These are phyloP conservation scores for Phoeniculus purpureus DNA, from an alignment of 2,797 vertebrate species.

Conservation along the genomic window DNA sequence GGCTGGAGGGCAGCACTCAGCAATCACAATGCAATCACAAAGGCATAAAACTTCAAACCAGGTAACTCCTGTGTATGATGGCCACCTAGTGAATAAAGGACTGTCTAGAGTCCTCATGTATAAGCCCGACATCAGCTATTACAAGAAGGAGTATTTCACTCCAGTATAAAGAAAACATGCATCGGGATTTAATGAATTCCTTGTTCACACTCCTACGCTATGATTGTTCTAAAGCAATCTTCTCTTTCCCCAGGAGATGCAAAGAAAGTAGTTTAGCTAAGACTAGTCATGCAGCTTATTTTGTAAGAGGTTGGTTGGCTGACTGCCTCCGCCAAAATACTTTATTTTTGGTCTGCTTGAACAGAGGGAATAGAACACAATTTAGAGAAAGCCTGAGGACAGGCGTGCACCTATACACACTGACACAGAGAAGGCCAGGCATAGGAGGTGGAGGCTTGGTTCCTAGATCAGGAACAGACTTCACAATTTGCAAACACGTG, in stretches of 20 bases:
- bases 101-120: background rate
- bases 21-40: background rate
- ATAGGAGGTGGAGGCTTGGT: background rate
- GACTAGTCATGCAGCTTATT: background rate
- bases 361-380: background rate
- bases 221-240: background rate
- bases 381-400: background rate
- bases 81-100: slow-evolving; percentile 24
- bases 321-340: background rate
- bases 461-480: background rate
- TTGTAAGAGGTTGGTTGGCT: background rate
- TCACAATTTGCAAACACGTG: background rate
- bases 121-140: slow-evolving; percentile 11
- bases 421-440: background rate
- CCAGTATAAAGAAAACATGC: background rate
- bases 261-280: background rate
- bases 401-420: rapidly evolving
- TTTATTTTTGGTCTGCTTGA: background rate
- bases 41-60: background rate
- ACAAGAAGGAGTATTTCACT: background rate
- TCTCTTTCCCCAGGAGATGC: background rate
- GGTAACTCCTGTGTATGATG: background rate
- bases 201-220: background rate
- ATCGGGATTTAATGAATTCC: background rate
- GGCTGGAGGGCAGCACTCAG: background rate